Conservation (phyloP, 35 echinoderm and acorn worm genomes). For the Apostichopus californicus region DNA sequence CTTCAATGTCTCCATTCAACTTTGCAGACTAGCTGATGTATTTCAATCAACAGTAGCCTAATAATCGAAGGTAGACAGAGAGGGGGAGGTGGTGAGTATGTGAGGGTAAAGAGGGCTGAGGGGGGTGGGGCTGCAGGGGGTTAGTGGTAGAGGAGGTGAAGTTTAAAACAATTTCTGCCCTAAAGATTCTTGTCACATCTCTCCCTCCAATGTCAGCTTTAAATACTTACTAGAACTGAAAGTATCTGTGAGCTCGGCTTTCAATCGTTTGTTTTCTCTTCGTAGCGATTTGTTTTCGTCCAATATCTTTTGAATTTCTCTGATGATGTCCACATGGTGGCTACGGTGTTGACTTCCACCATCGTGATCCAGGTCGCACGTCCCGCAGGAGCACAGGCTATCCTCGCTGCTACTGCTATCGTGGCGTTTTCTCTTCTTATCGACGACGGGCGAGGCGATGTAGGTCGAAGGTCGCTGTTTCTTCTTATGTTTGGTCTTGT, state of each 20-base stretch:
- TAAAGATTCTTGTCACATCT: too few species aligned
- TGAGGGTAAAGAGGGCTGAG: too few species aligned
- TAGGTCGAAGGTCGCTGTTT: neutral
- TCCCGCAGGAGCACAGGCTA: constrained; percentile 46
- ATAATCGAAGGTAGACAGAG: too few species aligned
- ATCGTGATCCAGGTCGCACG: constrained; percentile 26
- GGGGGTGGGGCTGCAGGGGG: too few species aligned
- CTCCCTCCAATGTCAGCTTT: too few species aligned
- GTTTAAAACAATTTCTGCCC: too few species aligned
- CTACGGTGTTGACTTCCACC: neutral
- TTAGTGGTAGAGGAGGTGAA: too few species aligned
- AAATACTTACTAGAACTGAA: constrained; percentile 23
- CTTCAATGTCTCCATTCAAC: too few species aligned
- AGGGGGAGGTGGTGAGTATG: too few species aligned
- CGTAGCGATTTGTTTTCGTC: constrained; percentile 42
- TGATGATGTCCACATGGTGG: constrained; percentile 26
- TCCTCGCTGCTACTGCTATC: constrained; percentile 26
- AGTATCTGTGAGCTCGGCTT: constrained; percentile 34
- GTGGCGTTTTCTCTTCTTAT: neutral
- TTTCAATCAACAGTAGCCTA: too few species aligned
- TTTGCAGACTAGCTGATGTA: too few species aligned
- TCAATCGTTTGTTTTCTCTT: constrained; percentile 46
- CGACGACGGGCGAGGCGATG: neutral
- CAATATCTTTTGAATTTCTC: constrained; percentile 37
- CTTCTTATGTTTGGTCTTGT: constrained; percentile 33